Evolutionary conservation across 2,797 vertebrate species (phyloP).

Genomic region (Nyctalus aviator): DNA sequence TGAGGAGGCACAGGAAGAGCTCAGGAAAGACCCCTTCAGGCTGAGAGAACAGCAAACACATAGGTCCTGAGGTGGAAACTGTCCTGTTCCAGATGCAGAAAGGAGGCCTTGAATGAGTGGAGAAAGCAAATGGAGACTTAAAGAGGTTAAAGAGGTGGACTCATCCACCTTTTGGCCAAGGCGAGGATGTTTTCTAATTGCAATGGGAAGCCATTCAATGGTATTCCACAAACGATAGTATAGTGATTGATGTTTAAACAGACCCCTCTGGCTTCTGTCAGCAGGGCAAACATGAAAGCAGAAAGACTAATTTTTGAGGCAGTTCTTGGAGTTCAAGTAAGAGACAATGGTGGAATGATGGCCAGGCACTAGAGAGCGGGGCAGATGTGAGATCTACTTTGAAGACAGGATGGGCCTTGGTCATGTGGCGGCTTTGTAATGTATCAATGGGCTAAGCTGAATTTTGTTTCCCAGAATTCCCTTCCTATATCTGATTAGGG

Average conservation of each 20-base stretch:
- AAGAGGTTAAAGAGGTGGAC: neutral
- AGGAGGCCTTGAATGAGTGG: neutral
- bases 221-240: neutral
- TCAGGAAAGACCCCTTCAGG: neutral
- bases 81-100: neutral
- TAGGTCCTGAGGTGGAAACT: neutral
- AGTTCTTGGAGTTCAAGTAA: neutral
- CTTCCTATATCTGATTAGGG: neutral
- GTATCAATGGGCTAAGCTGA: neutral
- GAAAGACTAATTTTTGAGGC: neutral
- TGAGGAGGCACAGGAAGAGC: neutral
- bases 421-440: neutral
- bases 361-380: neutral
- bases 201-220: neutral
- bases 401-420: neutral
- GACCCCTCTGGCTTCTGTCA: neutral
- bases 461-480: neutral
- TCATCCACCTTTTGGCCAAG: neutral
- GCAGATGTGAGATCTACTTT: neutral
- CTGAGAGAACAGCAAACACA: neutral
- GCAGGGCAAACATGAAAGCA: neutral
- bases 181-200: neutral
- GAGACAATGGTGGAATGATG: neutral
- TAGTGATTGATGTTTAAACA: neutral
- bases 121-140: neutral